These are phyloP conservation scores for Dasyornis broadbenti DNA, from an alignment of 2,113 vertebrate species.

Conservation along the genomic window DNA sequence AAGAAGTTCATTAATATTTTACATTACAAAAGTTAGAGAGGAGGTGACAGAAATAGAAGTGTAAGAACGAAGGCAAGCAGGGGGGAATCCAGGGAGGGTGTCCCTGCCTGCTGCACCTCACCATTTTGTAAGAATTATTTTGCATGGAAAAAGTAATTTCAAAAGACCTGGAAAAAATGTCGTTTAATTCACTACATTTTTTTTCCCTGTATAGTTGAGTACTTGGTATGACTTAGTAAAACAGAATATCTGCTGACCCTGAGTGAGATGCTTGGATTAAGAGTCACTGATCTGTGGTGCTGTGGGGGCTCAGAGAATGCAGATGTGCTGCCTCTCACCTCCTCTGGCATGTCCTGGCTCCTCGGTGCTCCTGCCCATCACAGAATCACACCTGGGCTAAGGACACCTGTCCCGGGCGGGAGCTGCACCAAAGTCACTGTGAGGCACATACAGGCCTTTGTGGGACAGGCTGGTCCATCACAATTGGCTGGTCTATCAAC, in stretches of 20 bases:
- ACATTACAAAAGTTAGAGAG: not conserved
- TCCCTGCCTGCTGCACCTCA: not conserved
- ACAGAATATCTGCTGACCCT: not conserved
- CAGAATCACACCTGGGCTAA: not conserved
- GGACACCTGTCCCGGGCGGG: not conserved
- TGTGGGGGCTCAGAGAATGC: not conserved
- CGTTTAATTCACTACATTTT: not conserved
- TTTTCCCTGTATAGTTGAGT: rapidly evolving
- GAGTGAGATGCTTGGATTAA: not conserved
- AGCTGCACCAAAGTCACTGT: not conserved
- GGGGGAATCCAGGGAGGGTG: not conserved
- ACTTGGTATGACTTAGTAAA: not conserved
- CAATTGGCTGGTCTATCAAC: not conserved
- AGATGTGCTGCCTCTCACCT: not conserved
- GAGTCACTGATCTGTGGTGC: not conserved
- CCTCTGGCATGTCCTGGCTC: not conserved
- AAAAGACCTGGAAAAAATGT: not conserved
- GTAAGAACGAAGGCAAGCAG: not conserved
- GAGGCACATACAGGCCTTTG: rapidly evolving
- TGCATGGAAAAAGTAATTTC: not conserved
- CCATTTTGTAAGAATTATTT: not conserved
- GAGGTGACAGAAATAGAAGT: not conserved
- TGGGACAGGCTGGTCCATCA: not conserved
- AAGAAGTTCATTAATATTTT: not conserved
- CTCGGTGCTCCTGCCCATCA: not conserved